Base-by-base conservation (phyloP, 2,113 vertebrate genomes). In the Scomber colias region DNA sequence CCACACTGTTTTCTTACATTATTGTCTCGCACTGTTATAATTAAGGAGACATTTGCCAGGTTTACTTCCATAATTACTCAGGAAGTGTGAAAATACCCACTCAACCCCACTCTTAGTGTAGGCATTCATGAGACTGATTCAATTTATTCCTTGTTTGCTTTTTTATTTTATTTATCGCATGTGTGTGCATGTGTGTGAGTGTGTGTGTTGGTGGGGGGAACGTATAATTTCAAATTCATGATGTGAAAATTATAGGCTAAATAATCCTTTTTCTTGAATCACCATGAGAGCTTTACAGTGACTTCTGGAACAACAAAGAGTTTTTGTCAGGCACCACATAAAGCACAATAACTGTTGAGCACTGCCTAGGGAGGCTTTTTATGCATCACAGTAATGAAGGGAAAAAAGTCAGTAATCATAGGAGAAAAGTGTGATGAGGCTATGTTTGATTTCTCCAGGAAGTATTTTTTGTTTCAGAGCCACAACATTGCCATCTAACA, bases 31-130 rank as follows among this genome's bases (percentile, higher is more conserved):
- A 62, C 55, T 14, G 55, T 62, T 30, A 77, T 71, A 71, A 81
- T 81, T 78, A 74, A 71, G 63, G 1, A 30, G 40, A 79, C 44
- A 64, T 55, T 67, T 63, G 27, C 67, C 19, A 46, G 31, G 21
- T 63, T 77, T 63, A 66, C 19, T 31, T 17, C 50, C 17, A 16
- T 71, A 72, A 82, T 71, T 82, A 74, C 24, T 51, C 16, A 69
- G 68, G 13, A 72, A 60, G 79, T 46, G 44, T 79, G 21, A 65
- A 73, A 74, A 63, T 35, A 31, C 64, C 68, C 54, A 75, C 64
- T 67, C 48, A 77, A 56, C 78, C 51, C 46, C 27, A 54, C 45
- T 60, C 61, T 1, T 5, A 30, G 14, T 66, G n/a, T n/a, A 30
- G 56, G 27, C 65, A 67, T 66, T 67, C 45, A 56, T 61, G 46